phyloP scores from a whole-genome alignment of 35 echinoderm and acorn worm species.

The Hemicentrotus pulcherrimus region DNA sequence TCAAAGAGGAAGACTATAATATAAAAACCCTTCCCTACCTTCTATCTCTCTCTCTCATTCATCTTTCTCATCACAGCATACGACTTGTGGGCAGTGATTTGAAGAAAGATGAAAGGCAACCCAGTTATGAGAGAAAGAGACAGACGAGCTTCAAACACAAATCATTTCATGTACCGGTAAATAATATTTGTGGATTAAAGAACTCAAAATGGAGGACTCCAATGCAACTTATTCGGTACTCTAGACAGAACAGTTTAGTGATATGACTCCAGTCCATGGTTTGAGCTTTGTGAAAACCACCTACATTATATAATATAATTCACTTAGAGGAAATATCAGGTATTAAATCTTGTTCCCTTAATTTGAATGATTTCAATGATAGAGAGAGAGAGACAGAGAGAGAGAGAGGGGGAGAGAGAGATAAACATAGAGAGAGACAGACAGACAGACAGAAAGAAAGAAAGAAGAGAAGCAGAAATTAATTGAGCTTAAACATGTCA shows the following conservation, averaged over 20 bases:
- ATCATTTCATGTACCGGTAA: background rate
- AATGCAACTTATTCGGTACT: no score
- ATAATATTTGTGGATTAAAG: background rate
- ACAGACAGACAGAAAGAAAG: background rate
- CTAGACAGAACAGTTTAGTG: no score
- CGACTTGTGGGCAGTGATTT: background rate
- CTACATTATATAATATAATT: no score
- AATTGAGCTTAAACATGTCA: background rate
- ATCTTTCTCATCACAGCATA: background rate
- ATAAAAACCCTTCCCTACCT: background rate
- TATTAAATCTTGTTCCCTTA: background rate
- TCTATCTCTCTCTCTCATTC: background rate
- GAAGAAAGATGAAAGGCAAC: background rate
- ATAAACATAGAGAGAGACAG: background rate
- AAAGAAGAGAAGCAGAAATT: background rate
- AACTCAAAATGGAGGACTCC: background rate
- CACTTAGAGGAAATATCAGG: background rate
- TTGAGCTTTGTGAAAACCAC: no score
- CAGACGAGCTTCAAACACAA: background rate
- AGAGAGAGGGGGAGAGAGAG: no score
- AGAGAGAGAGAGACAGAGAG: background rate
- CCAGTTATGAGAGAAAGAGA: background rate
- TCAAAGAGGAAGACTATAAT: background rate
- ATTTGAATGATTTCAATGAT: background rate
- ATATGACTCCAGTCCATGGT: no score